These are phyloP conservation scores for Erebia epiphron DNA, from an alignment of 2,888 invertebrate species.

Conservation along the genomic window DNA sequence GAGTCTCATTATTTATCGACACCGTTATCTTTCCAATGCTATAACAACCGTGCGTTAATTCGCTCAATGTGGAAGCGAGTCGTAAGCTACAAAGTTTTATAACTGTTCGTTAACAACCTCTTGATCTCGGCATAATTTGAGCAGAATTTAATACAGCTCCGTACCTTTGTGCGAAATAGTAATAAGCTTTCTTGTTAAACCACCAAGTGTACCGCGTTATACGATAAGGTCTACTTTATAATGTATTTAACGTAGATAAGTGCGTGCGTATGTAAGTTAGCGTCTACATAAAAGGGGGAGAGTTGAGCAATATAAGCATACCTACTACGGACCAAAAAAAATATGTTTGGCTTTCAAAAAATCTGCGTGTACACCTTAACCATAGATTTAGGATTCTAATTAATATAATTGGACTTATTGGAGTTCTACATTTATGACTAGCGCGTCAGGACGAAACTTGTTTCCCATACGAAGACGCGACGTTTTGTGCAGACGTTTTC, in stretches of 20 bases:
- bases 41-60: neutral
- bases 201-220: neutral
- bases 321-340: too few relatives aligned
- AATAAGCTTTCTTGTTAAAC: constrained; percentile 20
- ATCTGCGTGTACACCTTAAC: too few relatives aligned
- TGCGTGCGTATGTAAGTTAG: neutral
- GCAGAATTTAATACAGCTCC: constrained; percentile 24
- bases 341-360: too few relatives aligned
- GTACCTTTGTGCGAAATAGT: constrained; percentile 23
- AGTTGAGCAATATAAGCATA: neutral
- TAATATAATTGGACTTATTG: too few relatives aligned
- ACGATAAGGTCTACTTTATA: constrained; percentile 7
- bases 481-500: too few relatives aligned
- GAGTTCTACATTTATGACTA: too few relatives aligned
- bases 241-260: neutral
- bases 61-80: neutral
- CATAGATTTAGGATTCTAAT: too few relatives aligned
- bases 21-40: neutral
- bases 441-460: too few relatives aligned
- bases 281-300: neutral
- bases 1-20: neutral
- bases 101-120: constrained; percentile 27
- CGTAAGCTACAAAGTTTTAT: constrained; percentile 15
- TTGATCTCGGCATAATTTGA: constrained; percentile 25
- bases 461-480: too few relatives aligned